A percentile compares a stretch with the other conserved stretches of the same genome.
phyloP scores from a whole-genome alignment of 2,888 invertebrate genomes.

The Macrosiphum euphorbiae region DNA sequence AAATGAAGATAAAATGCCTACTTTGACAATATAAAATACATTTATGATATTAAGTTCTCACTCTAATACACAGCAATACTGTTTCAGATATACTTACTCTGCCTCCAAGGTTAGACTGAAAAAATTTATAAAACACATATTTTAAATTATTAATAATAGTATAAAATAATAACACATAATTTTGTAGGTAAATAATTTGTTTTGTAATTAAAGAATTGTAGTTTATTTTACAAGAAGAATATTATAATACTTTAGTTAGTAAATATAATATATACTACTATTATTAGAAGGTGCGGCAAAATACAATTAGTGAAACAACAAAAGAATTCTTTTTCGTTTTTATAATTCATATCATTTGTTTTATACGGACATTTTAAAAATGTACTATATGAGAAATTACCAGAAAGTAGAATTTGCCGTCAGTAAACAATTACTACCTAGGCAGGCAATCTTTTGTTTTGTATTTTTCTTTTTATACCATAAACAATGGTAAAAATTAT shows the following conservation, averaged over 20 bases:
- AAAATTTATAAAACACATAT: conserved; percentile 23
- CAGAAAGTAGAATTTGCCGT: conserved; percentile 14
- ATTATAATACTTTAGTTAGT: background rate
- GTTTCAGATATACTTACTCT: conserved; percentile 65
- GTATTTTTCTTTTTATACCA: conserved; percentile 20
- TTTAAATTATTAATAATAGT: background rate
- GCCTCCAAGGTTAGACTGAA: conserved; percentile 66
- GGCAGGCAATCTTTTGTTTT: conserved; percentile 36
- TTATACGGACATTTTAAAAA: conserved; percentile 11
- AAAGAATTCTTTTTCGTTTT: conserved; percentile 1
- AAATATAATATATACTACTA: background rate
- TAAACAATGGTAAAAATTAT: conserved; percentile 50
- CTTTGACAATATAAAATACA: background rate
- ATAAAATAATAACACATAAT: background rate
- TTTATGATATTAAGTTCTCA: conserved; percentile 31
- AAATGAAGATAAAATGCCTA: background rate
- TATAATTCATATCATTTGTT: conserved; percentile 22
- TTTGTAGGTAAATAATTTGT: background rate
- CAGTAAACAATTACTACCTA: conserved; percentile 32
- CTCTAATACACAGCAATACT: background rate
- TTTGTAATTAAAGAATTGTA: background rate
- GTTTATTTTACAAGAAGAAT: background rate
- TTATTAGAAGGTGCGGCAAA: background rate
- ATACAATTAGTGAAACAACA: background rate
- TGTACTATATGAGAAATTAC: conserved; percentile 30